Conservation (phyloP, 2,888 invertebrate species). For the Clostera curtula region DNA sequence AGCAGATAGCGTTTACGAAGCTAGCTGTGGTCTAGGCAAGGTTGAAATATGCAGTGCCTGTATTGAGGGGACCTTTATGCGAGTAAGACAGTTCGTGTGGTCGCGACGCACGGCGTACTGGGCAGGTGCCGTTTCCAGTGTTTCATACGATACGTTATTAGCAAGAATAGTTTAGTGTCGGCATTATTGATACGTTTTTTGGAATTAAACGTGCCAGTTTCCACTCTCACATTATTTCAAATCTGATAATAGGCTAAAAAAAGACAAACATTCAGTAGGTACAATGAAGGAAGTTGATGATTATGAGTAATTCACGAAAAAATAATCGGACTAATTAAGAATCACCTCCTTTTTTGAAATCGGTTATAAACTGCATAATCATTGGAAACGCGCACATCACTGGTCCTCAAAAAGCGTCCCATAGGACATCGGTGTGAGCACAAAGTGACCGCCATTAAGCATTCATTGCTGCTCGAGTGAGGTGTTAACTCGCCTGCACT, state of each 20-base stretch:
- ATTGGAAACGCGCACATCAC: slow-evolving; percentile 34
- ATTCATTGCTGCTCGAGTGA: slow-evolving; percentile 49
- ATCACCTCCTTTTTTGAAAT: too few species aligned
- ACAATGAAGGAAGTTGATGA: too few species aligned
- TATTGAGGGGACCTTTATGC: slow-evolving; percentile 66
- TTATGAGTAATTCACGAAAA: too few species aligned
- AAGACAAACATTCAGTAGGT: too few species aligned
- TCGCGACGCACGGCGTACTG: slow-evolving; percentile 37
- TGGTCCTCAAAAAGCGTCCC: slow-evolving; percentile 50
- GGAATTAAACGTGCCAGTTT: too few species aligned
- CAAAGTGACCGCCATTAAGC: slow-evolving; percentile 71
- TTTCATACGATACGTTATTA: slow-evolving; percentile 11
- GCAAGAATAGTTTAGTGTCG: background rate
- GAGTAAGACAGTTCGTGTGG: slow-evolving; percentile 62
- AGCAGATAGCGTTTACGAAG: slow-evolving; percentile 65
- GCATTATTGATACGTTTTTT: slow-evolving; percentile 4
- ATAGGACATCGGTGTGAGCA: slow-evolving; percentile 49
- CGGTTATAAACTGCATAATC: too few species aligned
- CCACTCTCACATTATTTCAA: too few species aligned
- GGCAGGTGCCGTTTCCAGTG: slow-evolving; percentile 25
- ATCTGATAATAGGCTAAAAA: too few species aligned
- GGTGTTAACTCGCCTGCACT: slow-evolving; percentile 37
- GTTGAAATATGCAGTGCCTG: slow-evolving; percentile 69
- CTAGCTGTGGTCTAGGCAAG: slow-evolving; percentile 53
- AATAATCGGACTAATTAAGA: too few species aligned